Evolutionary conservation across 2,888 invertebrate species (phyloP), one percentile per base, ranked within the genome.

Genomic region (Trichogramma evanescens): DNA sequence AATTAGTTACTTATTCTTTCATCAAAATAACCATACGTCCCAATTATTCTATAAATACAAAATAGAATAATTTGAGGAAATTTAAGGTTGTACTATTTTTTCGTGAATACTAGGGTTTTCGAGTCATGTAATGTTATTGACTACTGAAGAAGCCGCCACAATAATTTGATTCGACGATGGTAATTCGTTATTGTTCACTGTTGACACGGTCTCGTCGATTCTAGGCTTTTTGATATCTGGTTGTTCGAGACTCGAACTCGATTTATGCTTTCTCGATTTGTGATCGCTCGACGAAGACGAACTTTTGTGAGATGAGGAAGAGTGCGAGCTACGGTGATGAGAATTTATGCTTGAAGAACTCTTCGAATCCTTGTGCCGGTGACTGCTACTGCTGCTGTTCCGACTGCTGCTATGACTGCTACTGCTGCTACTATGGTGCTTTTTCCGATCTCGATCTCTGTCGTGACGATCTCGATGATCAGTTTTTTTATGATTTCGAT

Each of bases 201-300:
- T 48, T 4, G 48, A 5, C 10, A n/a, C 51, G 8, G 39, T 40
- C 10, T 70, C 70, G 8, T 71, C 71, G 8, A 62, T 63, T 50
- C 71, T 70, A 26, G 66, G 43, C 66, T 69, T 72, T 59, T 76
- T 76, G 8, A 66, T 38, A 40, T 74, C 72, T 7, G 68, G 69
- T 39, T 71, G 71, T 10, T 58, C 57, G 45, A 66, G 64, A 42
- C 61, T 65, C 8, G 72, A 71, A 44, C 66, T 62, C 1, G 70
- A 70, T 50, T 69, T 72, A 1, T 69, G 67, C 63, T 75, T 75
- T 46, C 74, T 69, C 26, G 26, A 26, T 59, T 75, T 75, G 54
- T 62, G 63, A 5, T 49, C 54, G n/a, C 58, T 61, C 4, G 57
- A 62, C 5, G 63, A 63, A 1, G 56, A 54, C 8, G 63, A 59